A percentile compares a stretch with the other conserved stretches of the same genome.
phyloP scores from a whole-genome alignment of 1,140 invertebrate genomes.

The Macrotrachela quadricornifera region DNA sequence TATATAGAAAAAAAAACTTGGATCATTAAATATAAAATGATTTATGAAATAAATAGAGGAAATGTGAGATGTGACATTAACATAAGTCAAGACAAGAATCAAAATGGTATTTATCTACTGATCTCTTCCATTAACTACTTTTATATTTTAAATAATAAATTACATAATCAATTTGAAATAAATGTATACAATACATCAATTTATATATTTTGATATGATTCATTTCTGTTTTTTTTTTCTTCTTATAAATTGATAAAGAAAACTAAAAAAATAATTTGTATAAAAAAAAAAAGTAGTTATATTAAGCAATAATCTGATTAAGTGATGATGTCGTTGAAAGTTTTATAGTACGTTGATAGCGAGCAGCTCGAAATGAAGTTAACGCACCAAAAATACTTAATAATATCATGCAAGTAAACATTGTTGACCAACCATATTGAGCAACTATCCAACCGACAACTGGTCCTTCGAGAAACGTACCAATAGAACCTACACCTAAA shows the following conservation, averaged over 20 bases:
- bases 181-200: too few relatives aligned
- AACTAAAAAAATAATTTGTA: background rate
- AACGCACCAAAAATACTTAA: slow-evolving; percentile 25
- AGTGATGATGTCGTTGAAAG: too few relatives aligned
- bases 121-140: background rate
- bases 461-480: slow-evolving; percentile 35
- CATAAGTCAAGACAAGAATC: too few relatives aligned
- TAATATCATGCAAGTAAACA: slow-evolving; percentile 33
- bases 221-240: background rate
- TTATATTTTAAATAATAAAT: too few relatives aligned
- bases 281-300: background rate
- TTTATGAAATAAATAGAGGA: too few relatives aligned
- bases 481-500: slow-evolving; percentile 35
- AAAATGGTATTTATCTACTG: too few relatives aligned
- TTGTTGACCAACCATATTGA: slow-evolving; percentile 32
- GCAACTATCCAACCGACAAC: slow-evolving; percentile 30
- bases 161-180: background rate
- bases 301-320: background rate
- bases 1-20: too few relatives aligned
- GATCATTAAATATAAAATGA: too few relatives aligned
- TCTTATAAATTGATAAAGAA: background rate
- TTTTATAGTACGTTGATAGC: slow-evolving; percentile 6
- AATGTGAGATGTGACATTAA: too few relatives aligned
- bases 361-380: slow-evolving; percentile 20
- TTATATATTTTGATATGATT: background rate